Conservation (phyloP, 2,888 invertebrate genomes). For the Eupithecia vulgata region DNA sequence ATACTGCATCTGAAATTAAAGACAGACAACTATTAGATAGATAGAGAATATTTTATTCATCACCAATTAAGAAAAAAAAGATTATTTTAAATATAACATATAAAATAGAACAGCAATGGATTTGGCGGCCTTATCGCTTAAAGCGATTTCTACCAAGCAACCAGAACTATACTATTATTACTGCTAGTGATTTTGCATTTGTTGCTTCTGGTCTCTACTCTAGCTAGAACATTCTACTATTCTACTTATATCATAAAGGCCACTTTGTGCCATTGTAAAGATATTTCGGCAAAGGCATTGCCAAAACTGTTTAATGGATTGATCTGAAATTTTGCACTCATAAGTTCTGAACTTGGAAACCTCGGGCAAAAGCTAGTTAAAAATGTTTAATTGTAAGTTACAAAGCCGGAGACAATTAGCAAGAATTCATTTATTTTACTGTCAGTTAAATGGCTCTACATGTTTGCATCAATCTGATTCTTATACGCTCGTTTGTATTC, state of each 20-base stretch:
- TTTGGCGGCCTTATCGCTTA: too few relatives aligned
- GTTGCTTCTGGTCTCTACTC: not conserved
- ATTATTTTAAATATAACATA: too few relatives aligned
- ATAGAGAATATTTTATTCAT: too few relatives aligned
- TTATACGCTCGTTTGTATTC: slow-evolving; percentile 25
- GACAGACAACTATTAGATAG: not conserved
- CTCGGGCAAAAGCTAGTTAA: not conserved
- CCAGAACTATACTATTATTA: not conserved
- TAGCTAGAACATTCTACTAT: not conserved
- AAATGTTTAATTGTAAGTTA: not conserved
- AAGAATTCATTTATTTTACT: slow-evolving; percentile 15
- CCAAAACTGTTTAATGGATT: not conserved
- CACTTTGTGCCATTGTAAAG: not conserved
- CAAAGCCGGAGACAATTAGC: slow-evolving; percentile 4
- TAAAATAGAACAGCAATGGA: too few relatives aligned
- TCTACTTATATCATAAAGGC: not conserved
- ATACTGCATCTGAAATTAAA: slow-evolving; percentile 71
- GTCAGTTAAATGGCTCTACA: slow-evolving; percentile 12
- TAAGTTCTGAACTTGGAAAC: not conserved
- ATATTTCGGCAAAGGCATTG: not conserved
- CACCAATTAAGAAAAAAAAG: too few relatives aligned
- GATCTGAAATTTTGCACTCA: not conserved
- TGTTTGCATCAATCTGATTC: slow-evolving; percentile 11
- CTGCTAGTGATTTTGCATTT: not conserved
- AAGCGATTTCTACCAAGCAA: too few relatives aligned